Percentiles rank a stretch among this genome's conserved stretches.
phyloP scores from a whole-genome alignment of 2,888 invertebrate species.

The Hydriomena furcata region DNA sequence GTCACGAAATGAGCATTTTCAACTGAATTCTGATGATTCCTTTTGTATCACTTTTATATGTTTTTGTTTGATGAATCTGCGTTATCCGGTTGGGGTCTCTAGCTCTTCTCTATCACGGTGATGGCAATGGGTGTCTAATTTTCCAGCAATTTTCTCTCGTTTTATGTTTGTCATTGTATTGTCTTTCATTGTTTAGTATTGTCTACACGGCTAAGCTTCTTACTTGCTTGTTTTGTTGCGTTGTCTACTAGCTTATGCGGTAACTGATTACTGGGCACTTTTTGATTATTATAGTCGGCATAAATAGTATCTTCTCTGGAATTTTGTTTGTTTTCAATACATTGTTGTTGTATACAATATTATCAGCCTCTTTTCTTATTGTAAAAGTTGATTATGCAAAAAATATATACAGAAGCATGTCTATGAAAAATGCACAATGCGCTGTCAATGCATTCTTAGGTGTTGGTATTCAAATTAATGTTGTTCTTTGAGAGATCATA shows the following conservation, averaged over 20 bases:
- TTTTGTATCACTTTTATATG: background rate
- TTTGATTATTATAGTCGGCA: slow-evolving; percentile 1
- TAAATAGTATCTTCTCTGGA: slow-evolving; percentile 6
- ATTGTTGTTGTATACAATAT: slow-evolving; percentile 1
- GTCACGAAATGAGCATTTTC: too few species aligned
- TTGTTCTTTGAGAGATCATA: slow-evolving; percentile 38
- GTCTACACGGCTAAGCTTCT: slow-evolving; percentile 16
- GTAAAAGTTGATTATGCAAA: slow-evolving; percentile 7
- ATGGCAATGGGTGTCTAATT: slow-evolving; percentile 66
- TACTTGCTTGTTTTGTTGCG: slow-evolving; percentile 27
- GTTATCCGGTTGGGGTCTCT: slow-evolving; percentile 65
- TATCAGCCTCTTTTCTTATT: background rate
- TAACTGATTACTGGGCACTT: slow-evolving; percentile 11
- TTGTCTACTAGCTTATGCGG: slow-evolving; percentile 26
- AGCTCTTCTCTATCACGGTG: slow-evolving; percentile 59
- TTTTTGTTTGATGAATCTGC: slow-evolving; percentile 72
- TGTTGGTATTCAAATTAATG: slow-evolving; percentile 35
- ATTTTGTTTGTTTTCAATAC: slow-evolving; percentile 2
- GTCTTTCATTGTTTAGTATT: slow-evolving; percentile 24
- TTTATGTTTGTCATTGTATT: slow-evolving; percentile 49
- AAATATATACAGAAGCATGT: slow-evolving; percentile 37
- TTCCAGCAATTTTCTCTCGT: slow-evolving; percentile 53
- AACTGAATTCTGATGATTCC: too few species aligned
- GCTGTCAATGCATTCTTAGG: slow-evolving; percentile 33
- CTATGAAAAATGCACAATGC: slow-evolving; percentile 38